Evolutionary conservation across 2,113 vertebrate species (phyloP), one percentile per base, ranked within the genome.

Genomic region (Bambusicola thoracicus): DNA sequence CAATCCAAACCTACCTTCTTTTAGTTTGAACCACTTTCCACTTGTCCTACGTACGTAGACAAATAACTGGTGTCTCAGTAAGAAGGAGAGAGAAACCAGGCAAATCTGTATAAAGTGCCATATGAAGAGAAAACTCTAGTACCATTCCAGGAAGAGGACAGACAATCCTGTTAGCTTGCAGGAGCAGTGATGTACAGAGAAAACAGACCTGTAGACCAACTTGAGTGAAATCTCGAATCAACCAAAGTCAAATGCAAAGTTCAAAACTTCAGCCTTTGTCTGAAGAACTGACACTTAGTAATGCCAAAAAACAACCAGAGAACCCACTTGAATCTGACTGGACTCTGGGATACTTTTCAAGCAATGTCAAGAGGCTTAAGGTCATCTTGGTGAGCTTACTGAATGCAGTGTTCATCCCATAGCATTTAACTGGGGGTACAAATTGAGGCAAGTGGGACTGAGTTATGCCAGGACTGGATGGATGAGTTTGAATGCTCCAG

Each of bases 151-250:
- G 43, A 66, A 32, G 43, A 75, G 4, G 30, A 44, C 7, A 7
- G 20, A 7, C 27, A 53, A 20, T 53, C 73, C 38, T 53, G n/a
- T 20, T 65, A 43, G 34, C 40, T 38, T 74, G 43, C 56, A 43
- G 62, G 43, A 38, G 32, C 69, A 41, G 20, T 16, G 34, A n/a
- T 25, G 13, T 11, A 40, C 12, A 15, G 29, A 38, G 36, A 67
- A 13, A 74, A 11, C 41, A 22, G 0, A 0, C 4, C 3, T 4
- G 10, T 5, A 49, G 38, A 72, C 16, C 58, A 48, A 6, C 49
- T 38, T 53, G 49, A 46, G 22, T 49, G 41, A 94, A 82, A 59
- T 41, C 63, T 19, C 17, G 10, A 48, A 69, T 82, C 29, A 67
- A 6, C 11, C 48, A 40, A 58, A 74, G 69, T 69, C 27, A 51